Conservation (phyloP, 2,888 invertebrate genomes). For the Acronicta alni region DNA sequence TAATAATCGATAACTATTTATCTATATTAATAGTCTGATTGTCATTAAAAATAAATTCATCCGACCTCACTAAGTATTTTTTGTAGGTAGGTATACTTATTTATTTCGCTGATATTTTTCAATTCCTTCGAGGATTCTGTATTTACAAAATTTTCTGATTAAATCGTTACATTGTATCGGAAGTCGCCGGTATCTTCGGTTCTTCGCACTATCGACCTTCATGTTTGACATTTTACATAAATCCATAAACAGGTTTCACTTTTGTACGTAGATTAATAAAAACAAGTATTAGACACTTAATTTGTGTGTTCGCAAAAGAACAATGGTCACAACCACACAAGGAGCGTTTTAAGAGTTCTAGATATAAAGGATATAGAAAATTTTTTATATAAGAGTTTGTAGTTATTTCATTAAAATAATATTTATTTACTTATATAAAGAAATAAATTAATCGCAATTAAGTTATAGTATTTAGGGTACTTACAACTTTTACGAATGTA, state of each 20-base stretch:
- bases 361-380: slow-evolving; percentile 15
- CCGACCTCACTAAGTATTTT: too few species aligned
- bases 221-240: slow-evolving; percentile 71
- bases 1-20: not conserved
- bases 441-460: not conserved
- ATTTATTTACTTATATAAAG: not conserved
- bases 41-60: not conserved
- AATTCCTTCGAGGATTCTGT: slow-evolving; percentile 11
- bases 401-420: not conserved
- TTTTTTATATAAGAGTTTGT: not conserved
- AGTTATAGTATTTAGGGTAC: not conserved
- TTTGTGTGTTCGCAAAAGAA: slow-evolving; percentile 32
- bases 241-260: slow-evolving; percentile 70
- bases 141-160: slow-evolving; percentile 16
- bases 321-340: slow-evolving; percentile 14
- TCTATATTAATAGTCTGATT: not conserved
- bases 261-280: slow-evolving; percentile 52
- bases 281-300: slow-evolving; percentile 50
- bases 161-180: slow-evolving; percentile 59
- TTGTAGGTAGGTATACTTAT: too few species aligned
- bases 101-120: slow-evolving; percentile 7
- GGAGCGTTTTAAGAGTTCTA: slow-evolving; percentile 11
- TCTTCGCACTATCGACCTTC: slow-evolving; percentile 76
- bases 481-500: not conserved
- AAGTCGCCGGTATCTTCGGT: slow-evolving; percentile 65